Base-by-base conservation (phyloP, 2,113 vertebrate genomes). In the Halichoeres trimaculatus region DNA sequence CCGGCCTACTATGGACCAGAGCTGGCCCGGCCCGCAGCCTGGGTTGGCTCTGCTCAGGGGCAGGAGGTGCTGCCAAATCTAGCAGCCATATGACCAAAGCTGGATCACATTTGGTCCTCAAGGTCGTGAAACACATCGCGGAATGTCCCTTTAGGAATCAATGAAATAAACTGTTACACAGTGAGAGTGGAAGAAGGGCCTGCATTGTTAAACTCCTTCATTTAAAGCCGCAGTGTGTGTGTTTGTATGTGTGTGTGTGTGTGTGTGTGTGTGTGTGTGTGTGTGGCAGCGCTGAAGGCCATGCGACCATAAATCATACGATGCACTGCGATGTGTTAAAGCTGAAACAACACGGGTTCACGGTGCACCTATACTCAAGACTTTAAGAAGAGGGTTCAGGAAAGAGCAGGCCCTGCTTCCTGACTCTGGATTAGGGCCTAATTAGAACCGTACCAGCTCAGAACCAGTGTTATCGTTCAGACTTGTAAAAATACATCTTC, bases 401-500 rank as follows among this genome's bases (percentile, higher is more conserved):
- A 34, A 48, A 70, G 40, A 36, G 64, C 79, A 75, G 69, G 47
- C 47, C 59, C 55, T 34, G 47, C 58, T 72, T 83, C 83, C 73
- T 61, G 74, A 80, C 47, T 78, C 62, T 45, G 74, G 78, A 85
- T 82, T 74, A 71, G 57, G 19, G 54, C 20, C 64, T 78, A 82
- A 89, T 86, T 84, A 84, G 80, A 85, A 68, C 72, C 57, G 62
- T 54, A 56, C 61, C 22, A 78, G 65, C 50, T 17, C 55, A 65
- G 56, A 83, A 85, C 50, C 70, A 55, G 76, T 89, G 57, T 89
- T 91, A 84, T 90, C 81, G 69, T 85, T 89, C 64, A 51, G 84
- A 83, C 74, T 64, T 88, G 73, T 84, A 82, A 81, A 89, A 88
- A 90, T 85, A 89, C 83, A 87, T 80, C 81, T 78, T 56, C 17